A percentile compares a stretch with the other conserved stretches of the same genome.
These are phyloP conservation scores for Machaerirhynchus nigripectus DNA, from an alignment of 2,113 vertebrate species.

Conservation along the genomic window DNA sequence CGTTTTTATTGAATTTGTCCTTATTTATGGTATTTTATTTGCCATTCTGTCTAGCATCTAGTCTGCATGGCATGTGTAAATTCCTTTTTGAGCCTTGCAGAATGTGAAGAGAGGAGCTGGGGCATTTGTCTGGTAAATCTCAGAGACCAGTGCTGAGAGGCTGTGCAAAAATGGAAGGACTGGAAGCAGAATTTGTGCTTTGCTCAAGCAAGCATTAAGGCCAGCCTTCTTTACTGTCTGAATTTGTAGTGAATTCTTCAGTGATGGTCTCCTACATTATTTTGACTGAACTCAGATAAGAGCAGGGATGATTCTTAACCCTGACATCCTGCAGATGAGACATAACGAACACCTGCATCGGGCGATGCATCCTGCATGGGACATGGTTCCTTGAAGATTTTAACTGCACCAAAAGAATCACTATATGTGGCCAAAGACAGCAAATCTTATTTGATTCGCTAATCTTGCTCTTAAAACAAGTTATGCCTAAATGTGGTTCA, in stretches of 20 bases:
- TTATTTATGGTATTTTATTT: neutral
- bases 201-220: neutral
- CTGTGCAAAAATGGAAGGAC: neutral
- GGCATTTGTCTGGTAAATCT: neutral
- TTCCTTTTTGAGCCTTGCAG: neutral
- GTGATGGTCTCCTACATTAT: neutral
- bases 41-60: neutral
- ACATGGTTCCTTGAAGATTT: neutral
- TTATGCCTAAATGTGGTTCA: neutral
- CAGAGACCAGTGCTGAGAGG: neutral
- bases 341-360: neutral
- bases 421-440: neutral
- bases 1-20: neutral
- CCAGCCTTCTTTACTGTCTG: neutral
- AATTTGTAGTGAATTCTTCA: neutral
- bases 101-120: neutral
- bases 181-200: neutral
- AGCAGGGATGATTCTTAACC: neutral
- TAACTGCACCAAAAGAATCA: neutral
- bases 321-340: neutral
- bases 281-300: neutral
- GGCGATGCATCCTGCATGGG: neutral
- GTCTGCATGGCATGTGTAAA: neutral
- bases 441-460: neutral
- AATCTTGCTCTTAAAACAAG: neutral